Base-by-base conservation (phyloP, 2,888 invertebrate species). In the Laspeyria flexula region DNA sequence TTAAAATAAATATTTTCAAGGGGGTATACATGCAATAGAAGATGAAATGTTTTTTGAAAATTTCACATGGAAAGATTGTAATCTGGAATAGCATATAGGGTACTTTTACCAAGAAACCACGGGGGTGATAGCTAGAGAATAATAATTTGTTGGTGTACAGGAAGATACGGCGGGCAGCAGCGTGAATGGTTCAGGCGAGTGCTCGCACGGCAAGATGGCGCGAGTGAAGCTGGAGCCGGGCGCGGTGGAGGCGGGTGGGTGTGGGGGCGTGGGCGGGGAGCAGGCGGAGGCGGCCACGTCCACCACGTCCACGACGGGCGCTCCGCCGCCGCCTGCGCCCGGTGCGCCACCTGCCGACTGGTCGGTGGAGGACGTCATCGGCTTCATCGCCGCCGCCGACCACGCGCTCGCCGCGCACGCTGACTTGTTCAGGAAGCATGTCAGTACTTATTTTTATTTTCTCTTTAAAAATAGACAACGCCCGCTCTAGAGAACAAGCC, bases 321-420 rank as follows among this genome's bases (percentile, higher is more conserved):
- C 83, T 68, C 93, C 86, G 47, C 89, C 90, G 15, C 77, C 93
- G 51, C 83, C 91, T 31, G 76, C 85, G 41, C 73, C 77, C 12
- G 50, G 55, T 54, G 48, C 93, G 27, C 94, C 94, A 45, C 96
- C 97, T 16, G 94, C 94, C 15, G 97, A 97, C 76, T 99, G 99
- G 99, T 95, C 96, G 11, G 97, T 98, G 16, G 98, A 99, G 78
- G 98, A 99, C 81, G 99, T 99, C 50, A 98, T 98, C 74, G 95
- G 96, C 60, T 96, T 97, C 86, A 98, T 99, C 60, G 96, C 96
- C 49, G 95, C 96, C 53, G 95, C 96, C 15, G 99, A 99, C 88
- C 95, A 95, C 29, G 95, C 96, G 42, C 93, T 99, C 41, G 96
- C 96, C 10, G 94, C 96, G 0, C 97, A 98, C 86, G 97, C 98